Evolutionary conservation across 2,797 vertebrate genomes (phyloP).

Genomic region (Sebastes paucispinis): DNA sequence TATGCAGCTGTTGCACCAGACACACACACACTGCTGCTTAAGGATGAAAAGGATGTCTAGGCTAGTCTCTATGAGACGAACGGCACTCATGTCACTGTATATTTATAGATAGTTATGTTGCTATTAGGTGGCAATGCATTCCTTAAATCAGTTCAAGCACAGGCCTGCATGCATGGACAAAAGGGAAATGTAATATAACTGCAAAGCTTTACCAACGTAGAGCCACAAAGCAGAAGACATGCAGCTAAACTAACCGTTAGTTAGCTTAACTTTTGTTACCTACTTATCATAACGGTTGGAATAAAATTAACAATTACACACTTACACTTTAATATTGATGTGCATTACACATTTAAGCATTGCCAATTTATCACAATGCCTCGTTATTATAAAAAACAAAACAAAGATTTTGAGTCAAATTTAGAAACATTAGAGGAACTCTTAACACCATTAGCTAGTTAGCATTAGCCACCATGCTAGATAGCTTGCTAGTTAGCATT

Average conservation of each 20-base stretch:
- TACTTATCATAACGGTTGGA: constrained; percentile 40
- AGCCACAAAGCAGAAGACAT: not conserved
- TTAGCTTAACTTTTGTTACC: constrained; percentile 60
- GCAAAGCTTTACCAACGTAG: not conserved
- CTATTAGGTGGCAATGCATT: constrained; percentile 40
- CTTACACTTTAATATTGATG: rapidly evolving
- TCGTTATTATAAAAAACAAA: not conserved
- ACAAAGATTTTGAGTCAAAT: not conserved
- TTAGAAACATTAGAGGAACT: constrained; percentile 12
- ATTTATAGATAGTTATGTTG: constrained; percentile 60
- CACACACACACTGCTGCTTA: not conserved
- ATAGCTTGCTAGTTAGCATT: constrained; percentile 46
- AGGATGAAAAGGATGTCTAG: constrained; percentile 19
- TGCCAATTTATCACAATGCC: rapidly evolving
- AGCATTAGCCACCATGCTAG: constrained; percentile 65
- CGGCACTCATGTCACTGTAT: constrained; percentile 58
- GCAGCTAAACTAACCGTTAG: constrained; percentile 4
- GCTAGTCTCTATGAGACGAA: constrained; percentile 2
- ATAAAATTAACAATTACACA: not conserved
- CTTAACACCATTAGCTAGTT: not conserved
- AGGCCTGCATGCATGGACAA: constrained; percentile 4
- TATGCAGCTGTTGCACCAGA: constrained; percentile 1
- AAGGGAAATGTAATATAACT: not conserved
- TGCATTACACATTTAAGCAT: not conserved
- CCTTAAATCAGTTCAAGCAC: constrained; percentile 39